Evolutionary conservation across 2,797 vertebrate species (phyloP).

Genomic region (Amazonetta brasiliensis): DNA sequence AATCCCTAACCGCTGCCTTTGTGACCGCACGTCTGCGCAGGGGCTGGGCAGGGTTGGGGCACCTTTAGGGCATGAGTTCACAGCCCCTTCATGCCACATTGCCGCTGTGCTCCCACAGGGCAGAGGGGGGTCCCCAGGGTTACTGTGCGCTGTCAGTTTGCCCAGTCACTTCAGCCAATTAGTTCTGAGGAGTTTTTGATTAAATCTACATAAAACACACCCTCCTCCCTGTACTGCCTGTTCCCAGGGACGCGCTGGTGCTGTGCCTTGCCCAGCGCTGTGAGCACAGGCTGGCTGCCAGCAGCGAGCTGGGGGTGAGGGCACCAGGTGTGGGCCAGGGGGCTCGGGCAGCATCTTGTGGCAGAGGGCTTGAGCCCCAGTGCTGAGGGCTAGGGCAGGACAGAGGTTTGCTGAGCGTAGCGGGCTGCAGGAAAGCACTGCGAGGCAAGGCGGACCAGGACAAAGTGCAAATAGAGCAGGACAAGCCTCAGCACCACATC

Average conservation of each 20-base stretch:
- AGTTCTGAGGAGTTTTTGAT: background rate
- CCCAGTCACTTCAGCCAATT: background rate
- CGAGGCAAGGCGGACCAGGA: no score
- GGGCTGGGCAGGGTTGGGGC: background rate
- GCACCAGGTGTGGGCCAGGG: no score
- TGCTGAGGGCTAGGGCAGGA: no score
- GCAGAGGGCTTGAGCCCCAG: no score
- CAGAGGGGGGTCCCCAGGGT: background rate
- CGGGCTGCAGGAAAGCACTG: background rate
- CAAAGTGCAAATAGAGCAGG: background rate
- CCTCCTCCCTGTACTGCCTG: background rate
- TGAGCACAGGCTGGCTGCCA: background rate
- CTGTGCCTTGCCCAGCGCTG: background rate
- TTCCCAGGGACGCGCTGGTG: background rate
- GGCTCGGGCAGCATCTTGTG: no score
- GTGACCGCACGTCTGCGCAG: background rate
- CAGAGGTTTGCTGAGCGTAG: no score
- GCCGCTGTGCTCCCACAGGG: accelerated
- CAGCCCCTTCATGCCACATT: no score
- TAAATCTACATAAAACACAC: background rate
- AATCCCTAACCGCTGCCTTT: background rate
- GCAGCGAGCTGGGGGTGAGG: no score
- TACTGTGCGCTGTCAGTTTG: background rate
- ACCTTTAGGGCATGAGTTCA: background rate
- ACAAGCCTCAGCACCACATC: background rate